Conservation (phyloP, 1,140 invertebrate species). For the Aphelenchoides fujianensis region DNA sequence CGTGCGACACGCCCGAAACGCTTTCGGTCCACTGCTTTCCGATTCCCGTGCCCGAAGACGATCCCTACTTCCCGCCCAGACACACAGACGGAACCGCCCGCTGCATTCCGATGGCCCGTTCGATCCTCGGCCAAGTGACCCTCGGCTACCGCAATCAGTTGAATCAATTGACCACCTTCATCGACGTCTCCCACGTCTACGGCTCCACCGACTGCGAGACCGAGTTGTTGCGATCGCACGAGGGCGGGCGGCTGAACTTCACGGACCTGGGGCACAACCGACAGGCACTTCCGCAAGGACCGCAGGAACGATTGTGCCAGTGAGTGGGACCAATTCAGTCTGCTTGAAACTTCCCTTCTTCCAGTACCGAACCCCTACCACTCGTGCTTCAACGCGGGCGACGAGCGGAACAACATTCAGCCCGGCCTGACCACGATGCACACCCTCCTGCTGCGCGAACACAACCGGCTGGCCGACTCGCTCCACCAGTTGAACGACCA, state of each 20-base stretch:
- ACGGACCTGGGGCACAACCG: conserved; percentile 59
- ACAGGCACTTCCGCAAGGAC: conserved; percentile 58
- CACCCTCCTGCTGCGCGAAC: conserved; percentile 75
- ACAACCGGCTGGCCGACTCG: conserved; percentile 58
- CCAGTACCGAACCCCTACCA: conserved; percentile 35
- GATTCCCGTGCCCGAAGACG: conserved; percentile 66
- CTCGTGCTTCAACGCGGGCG: conserved; percentile 59
- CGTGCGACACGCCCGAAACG: conserved; percentile 55
- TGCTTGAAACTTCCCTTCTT: too few relatives aligned
- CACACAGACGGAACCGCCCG: conserved; percentile 75
- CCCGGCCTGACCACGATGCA: conserved; percentile 74
- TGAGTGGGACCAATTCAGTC: conserved; percentile 37
- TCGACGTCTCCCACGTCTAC: conserved; percentile 81
- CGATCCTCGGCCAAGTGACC: conserved; percentile 79
- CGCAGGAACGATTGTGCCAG: conserved; percentile 55
- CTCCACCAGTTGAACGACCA: conserved; percentile 76
- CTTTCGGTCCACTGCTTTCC: conserved; percentile 66
- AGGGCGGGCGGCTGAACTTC: conserved; percentile 57
- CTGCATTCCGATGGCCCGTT: conserved; percentile 89
- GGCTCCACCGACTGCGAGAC: conserved; percentile 75
- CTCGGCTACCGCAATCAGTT: conserved; percentile 64
- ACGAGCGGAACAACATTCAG: conserved; percentile 62
- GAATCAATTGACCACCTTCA: conserved; percentile 75
- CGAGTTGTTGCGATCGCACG: conserved; percentile 68
- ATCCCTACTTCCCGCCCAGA: conserved; percentile 68